Evolutionary conservation across 2,113 vertebrate genomes (phyloP).

Genomic region (Buteo buteo): DNA sequence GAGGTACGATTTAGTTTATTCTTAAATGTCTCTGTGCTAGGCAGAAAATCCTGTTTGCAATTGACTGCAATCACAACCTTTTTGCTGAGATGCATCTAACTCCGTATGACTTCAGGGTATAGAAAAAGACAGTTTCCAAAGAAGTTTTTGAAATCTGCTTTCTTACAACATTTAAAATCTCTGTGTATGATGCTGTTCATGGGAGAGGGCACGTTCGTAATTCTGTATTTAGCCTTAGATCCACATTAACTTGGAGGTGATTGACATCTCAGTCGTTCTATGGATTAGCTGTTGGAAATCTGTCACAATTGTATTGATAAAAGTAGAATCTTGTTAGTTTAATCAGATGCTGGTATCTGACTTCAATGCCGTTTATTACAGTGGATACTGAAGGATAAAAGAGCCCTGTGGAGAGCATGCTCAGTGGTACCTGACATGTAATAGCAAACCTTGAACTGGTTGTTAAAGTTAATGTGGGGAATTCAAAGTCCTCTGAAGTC

Average conservation of each 20-base stretch:
- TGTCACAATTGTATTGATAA: not conserved
- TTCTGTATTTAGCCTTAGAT: not conserved
- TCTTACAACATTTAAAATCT: not conserved
- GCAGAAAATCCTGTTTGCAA: not conserved
- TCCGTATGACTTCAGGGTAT: not conserved
- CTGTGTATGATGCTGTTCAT: not conserved
- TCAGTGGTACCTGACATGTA: not conserved
- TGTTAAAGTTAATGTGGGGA: not conserved
- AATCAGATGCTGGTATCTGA: not conserved
- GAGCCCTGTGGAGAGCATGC: not conserved
- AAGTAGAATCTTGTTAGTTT: not conserved
- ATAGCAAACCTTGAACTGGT: not conserved
- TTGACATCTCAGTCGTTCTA: not conserved
- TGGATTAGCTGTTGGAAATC: not conserved
- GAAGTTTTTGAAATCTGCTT: conserved; percentile 20
- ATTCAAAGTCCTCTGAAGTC: not conserved
- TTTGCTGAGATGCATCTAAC: not conserved
- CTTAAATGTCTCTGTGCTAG: not conserved
- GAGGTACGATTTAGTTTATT: not conserved
- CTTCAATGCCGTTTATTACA: not conserved
- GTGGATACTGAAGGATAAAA: not conserved
- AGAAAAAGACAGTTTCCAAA: not conserved
- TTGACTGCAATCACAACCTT: not conserved
- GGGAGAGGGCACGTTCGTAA: fast-evolving
- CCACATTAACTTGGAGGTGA: not conserved